Conservation (phyloP, 2,888 invertebrate species). For the Cylindroiulus punctatus region DNA sequence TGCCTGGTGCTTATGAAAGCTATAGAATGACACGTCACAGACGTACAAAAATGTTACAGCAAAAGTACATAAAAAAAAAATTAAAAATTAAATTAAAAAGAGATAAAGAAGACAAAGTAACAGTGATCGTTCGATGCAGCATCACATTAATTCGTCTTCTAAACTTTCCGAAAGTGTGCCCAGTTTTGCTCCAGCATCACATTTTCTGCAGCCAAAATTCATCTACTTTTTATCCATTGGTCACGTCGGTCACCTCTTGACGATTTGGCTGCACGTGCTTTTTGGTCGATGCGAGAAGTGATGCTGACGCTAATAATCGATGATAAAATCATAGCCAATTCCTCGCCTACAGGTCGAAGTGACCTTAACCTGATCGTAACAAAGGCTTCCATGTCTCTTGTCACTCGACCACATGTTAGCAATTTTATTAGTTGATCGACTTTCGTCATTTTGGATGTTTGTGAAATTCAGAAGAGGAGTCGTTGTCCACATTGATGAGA, state of each 20-base stretch:
- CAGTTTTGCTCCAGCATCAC: no score
- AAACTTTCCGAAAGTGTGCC: no score
- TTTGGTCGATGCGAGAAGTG: neutral
- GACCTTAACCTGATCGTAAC: neutral
- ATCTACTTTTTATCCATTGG: neutral
- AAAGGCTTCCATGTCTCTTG: no score
- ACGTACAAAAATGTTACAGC: no score
- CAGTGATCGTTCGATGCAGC: no score
- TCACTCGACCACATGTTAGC: conserved; percentile 1
- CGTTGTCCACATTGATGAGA: neutral
- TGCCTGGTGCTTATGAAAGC: no score
- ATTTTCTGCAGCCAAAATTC: no score
- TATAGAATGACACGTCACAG: no score
- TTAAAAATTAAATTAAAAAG: no score
- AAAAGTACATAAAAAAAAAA: no score
- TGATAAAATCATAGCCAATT: neutral
- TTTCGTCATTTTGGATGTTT: neutral
- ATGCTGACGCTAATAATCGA: neutral
- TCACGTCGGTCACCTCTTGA: neutral
- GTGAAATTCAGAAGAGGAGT: neutral
- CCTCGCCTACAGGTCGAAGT: neutral
- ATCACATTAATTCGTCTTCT: no score
- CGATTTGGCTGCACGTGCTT: neutral
- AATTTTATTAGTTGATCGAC: neutral
- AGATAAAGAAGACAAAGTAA: no score